Evolutionary conservation across 2,113 vertebrate genomes (phyloP).

Genomic region (Apeltes quadracus): DNA sequence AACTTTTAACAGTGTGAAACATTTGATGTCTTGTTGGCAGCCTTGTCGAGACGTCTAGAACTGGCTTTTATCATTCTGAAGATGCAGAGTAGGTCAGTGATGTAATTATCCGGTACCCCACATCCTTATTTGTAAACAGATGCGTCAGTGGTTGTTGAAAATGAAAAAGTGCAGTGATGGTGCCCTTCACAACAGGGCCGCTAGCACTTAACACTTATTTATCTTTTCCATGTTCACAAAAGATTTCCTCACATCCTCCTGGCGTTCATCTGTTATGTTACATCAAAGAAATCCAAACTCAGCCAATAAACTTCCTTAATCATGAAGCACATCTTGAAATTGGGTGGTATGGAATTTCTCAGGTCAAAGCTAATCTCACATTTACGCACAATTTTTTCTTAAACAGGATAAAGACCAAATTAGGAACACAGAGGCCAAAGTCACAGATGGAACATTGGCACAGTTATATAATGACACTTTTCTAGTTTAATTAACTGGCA

Average conservation of each 20-base stretch:
- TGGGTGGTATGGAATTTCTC: constrained; percentile 9
- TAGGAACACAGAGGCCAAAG: constrained; percentile 27
- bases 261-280: constrained; percentile 10
- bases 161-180: constrained; percentile 10
- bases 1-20: constrained; percentile 8
- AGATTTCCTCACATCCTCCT: not conserved
- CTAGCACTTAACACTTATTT: not conserved
- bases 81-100: constrained; percentile 42
- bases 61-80: constrained; percentile 31
- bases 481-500: constrained; percentile 36
- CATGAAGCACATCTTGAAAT: constrained; percentile 20
- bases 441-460: constrained; percentile 26
- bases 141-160: constrained; percentile 7
- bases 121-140: constrained; percentile 20
- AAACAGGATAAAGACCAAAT: constrained; percentile 22
- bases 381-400: not conserved
- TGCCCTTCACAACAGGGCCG: constrained; percentile 7
- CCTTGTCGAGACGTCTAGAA: constrained; percentile 11
- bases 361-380: constrained; percentile 38
- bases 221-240: not conserved
- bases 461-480: constrained; percentile 20
- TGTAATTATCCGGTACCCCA: constrained; percentile 8
- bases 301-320: constrained; percentile 7
- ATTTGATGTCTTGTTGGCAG: constrained; percentile 25
- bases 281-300: constrained; percentile 24